Conservation (phyloP, 2,113 vertebrate species). For the Glareola pratincola region DNA sequence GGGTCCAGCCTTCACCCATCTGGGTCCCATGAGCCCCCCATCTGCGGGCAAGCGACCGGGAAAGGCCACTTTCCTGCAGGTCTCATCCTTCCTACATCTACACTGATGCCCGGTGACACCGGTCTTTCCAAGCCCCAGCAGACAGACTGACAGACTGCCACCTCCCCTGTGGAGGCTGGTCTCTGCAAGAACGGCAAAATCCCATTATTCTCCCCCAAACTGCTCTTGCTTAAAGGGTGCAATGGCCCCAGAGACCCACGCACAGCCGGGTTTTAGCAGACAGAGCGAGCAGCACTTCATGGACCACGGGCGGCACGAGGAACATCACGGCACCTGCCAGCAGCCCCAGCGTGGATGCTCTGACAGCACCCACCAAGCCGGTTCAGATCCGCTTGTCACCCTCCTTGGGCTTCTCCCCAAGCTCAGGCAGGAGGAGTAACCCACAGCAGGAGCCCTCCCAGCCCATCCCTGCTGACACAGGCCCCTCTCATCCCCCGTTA, state of each 20-base stretch:
- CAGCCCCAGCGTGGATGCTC: neutral
- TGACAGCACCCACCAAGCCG: neutral
- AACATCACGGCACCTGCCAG: rapidly evolving
- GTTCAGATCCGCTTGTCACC: rapidly evolving
- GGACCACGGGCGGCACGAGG: neutral
- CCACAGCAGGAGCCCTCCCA: rapidly evolving
- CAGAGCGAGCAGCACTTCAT: neutral
- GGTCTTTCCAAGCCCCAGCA: rapidly evolving
- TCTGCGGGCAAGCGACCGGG: rapidly evolving
- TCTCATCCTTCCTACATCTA: neutral
- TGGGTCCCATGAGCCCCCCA: neutral
- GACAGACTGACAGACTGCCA: neutral
- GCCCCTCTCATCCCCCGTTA: neutral
- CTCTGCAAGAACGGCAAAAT: neutral
- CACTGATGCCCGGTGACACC: neutral
- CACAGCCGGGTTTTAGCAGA: rapidly evolving
- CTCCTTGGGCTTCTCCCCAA: neutral
- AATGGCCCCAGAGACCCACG: rapidly evolving
- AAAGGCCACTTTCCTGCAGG: neutral
- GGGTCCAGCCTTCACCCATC: neutral
- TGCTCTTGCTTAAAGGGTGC: neutral
- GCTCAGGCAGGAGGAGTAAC: neutral
- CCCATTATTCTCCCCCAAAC: neutral
- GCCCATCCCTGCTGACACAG: neutral
- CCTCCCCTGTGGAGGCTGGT: neutral